Conservation (phyloP, 2,113 vertebrate species). For the Smithornis capensis region DNA sequence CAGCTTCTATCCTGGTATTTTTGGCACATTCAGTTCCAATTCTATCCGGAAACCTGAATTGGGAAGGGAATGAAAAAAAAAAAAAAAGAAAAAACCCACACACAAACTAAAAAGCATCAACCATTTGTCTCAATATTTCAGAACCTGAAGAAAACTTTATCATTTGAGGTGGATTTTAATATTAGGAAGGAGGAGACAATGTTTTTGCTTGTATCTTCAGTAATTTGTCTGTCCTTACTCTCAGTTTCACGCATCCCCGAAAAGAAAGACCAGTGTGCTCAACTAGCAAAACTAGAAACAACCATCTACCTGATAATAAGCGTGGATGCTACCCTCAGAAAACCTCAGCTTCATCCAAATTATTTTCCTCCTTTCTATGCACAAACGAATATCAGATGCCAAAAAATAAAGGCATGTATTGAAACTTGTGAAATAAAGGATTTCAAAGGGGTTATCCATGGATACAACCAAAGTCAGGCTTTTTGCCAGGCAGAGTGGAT, state of each 20-base stretch:
- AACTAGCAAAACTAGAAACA: not conserved
- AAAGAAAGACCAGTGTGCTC: not conserved
- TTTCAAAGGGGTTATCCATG: not conserved
- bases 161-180: not conserved
- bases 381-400: not conserved
- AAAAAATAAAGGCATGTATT: not conserved
- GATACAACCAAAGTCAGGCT: not conserved
- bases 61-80: not conserved
- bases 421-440: not conserved
- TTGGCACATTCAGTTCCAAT: slow-evolving; percentile 56
- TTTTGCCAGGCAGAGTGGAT: not conserved
- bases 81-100: not conserved
- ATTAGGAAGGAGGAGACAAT: not conserved
- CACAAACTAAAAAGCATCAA: not conserved
- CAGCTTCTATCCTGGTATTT: slow-evolving; percentile 69
- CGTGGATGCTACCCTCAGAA: not conserved
- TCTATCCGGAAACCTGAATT: slow-evolving; percentile 60
- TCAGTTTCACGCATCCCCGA: not conserved
- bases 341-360: not conserved
- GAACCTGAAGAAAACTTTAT: not conserved
- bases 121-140: not conserved
- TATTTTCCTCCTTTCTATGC: not conserved
- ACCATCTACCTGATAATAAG: not conserved
- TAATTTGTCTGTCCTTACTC: not conserved
- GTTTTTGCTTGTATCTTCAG: not conserved